phyloP scores from a whole-genome alignment of 2,888 invertebrate species.

The Apamea crenata region DNA sequence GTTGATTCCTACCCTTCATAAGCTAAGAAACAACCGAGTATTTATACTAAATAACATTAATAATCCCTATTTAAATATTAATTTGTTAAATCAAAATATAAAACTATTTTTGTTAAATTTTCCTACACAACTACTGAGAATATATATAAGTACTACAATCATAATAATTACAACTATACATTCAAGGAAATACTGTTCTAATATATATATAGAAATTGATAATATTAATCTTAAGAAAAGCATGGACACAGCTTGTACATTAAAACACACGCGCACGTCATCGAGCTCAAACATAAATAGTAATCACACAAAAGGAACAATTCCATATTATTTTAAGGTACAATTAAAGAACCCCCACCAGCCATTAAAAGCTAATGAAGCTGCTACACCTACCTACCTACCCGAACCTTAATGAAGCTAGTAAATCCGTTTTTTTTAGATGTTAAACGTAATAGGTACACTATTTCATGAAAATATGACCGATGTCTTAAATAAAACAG shows the following conservation, averaged over 20 bases:
- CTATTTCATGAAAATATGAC: constrained; percentile 9
- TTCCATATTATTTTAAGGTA: background rate
- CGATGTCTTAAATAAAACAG: constrained; percentile 4
- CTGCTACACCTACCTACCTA: background rate
- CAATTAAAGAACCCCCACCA: background rate
- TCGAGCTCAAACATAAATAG: background rate
- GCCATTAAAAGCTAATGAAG: background rate
- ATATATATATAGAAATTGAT: constrained; percentile 3
- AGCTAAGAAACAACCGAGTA: too few species aligned
- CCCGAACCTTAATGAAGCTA: background rate
- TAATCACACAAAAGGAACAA: constrained; percentile 3
- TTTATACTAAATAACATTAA: constrained; percentile 11
- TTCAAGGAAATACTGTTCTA: background rate
- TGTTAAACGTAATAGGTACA: background rate
- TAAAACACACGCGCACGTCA: background rate
- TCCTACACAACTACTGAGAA: constrained; percentile 18
- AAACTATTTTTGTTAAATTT: constrained; percentile 15
- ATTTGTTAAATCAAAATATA: constrained; percentile 15
- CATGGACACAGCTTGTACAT: constrained; percentile 4
- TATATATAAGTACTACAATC: too few species aligned
- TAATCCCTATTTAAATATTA: constrained; percentile 21
- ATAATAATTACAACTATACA: constrained; percentile 1
- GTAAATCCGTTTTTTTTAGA: too few species aligned
- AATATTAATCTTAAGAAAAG: background rate
- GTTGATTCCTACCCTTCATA: constrained; percentile 7